A percentile compares a stretch with the other conserved stretches of the same genome.
Conservation (phyloP, 2,113 vertebrate genomes). For the Tretioscincus oriximinensis region DNA sequence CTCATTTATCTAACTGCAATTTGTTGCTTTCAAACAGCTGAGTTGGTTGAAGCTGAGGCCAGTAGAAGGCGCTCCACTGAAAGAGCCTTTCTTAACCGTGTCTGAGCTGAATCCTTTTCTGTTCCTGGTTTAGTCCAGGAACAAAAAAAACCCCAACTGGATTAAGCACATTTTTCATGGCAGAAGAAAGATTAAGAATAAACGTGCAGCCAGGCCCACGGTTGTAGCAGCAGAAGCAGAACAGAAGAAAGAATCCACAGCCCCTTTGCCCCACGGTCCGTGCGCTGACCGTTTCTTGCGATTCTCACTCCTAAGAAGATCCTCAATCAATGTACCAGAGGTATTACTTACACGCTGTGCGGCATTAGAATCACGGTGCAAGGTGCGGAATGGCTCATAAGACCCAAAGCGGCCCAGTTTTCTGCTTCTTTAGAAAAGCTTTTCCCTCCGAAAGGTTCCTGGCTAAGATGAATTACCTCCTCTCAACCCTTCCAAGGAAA, state of each 20-base stretch:
- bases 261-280: neutral
- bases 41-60: no score
- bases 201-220: neutral
- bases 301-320: neutral
- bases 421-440: neutral
- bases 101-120: no score
- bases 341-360: neutral
- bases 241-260: neutral
- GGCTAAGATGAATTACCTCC: neutral
- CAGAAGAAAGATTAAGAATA: no score
- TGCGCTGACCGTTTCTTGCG: neutral
- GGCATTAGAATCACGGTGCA: neutral
- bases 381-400: rapidly evolving
- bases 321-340: rapidly evolving
- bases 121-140: no score
- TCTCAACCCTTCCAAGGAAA: neutral
- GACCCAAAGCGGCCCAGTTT: neutral
- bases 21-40: no score
- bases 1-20: no score
- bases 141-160: no score
- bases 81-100: no score
- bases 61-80: no score
- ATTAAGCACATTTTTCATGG: no score
- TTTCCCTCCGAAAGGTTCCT: neutral
- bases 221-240: no score